phyloP scores from a whole-genome alignment of 2,888 invertebrate species.

The Machimus atricapillus region DNA sequence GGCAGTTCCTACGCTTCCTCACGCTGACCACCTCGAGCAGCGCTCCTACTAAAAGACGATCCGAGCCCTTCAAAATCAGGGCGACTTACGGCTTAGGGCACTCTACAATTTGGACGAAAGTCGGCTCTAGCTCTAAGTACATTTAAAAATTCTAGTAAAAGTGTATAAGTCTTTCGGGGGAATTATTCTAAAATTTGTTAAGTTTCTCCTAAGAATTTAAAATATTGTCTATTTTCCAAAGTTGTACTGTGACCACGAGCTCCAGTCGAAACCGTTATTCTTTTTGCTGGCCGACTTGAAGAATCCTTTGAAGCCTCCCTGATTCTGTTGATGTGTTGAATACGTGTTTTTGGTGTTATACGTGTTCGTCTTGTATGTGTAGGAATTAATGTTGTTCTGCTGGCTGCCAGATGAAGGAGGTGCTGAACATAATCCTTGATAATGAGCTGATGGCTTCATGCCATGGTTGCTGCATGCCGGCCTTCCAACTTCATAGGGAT shows the following conservation, averaged over 20 bases:
- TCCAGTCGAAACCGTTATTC: constrained; percentile 9
- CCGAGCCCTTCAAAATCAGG: constrained; percentile 6
- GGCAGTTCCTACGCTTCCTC: constrained; percentile 29
- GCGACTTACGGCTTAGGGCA: background rate
- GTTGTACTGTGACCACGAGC: background rate
- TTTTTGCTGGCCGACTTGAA: background rate
- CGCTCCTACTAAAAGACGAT: background rate
- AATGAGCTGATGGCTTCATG: constrained; percentile 74
- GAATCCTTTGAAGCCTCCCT: background rate
- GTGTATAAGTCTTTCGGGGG: constrained; percentile 22
- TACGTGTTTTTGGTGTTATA: constrained; percentile 51
- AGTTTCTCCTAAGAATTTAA: constrained; percentile 23
- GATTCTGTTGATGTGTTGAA: constrained; percentile 15
- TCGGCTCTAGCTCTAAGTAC: background rate
- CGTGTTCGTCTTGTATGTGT: constrained; percentile 56
- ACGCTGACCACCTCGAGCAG: background rate
- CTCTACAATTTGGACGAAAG: background rate
- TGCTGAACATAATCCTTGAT: constrained; percentile 75
- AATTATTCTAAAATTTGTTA: constrained; percentile 32
- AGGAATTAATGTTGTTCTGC: constrained; percentile 57
- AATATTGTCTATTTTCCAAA: constrained; percentile 14
- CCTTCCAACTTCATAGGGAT: constrained; percentile 77
- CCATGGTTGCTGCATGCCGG: constrained; percentile 76
- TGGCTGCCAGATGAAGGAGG: constrained; percentile 65
- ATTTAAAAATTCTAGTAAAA: constrained; percentile 25